phyloP scores from a whole-genome alignment of 2,113 vertebrate species.

The Rhea americana region DNA sequence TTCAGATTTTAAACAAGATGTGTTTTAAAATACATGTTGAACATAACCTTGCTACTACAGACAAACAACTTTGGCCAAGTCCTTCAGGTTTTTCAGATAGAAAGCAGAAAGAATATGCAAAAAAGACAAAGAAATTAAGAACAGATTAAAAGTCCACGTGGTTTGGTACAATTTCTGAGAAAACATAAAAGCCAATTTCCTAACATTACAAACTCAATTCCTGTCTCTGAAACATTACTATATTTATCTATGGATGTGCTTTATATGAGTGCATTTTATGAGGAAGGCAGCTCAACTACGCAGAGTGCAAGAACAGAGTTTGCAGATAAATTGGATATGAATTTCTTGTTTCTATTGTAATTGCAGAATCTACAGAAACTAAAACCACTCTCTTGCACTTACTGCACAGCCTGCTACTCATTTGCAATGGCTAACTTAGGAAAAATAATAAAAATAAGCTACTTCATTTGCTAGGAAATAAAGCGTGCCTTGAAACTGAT shows the following conservation, averaged over 20 bases:
- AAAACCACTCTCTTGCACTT: neutral
- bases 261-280: neutral
- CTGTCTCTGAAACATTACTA: constrained; percentile 5
- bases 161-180: neutral
- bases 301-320: neutral
- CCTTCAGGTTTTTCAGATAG: constrained; percentile 9
- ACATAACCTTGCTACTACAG: neutral
- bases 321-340: neutral
- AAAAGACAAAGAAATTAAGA: neutral
- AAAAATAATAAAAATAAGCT: neutral
- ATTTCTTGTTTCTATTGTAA: neutral
- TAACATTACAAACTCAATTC: constrained; percentile 6
- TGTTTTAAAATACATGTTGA: neutral
- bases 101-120: constrained; percentile 13
- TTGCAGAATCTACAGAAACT: neutral
- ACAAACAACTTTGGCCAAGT: neutral
- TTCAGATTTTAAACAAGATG: neutral
- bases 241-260: neutral
- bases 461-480: constrained; percentile 42
- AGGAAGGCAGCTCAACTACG: neutral
- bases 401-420: neutral
- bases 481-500: constrained; percentile 5
- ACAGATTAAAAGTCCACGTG: neutral
- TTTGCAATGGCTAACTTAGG: neutral
- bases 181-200: constrained; percentile 1